These are phyloP conservation scores for Monodelphis domestica DNA, from an alignment of 2,797 vertebrate genomes.

Conservation along the genomic window DNA sequence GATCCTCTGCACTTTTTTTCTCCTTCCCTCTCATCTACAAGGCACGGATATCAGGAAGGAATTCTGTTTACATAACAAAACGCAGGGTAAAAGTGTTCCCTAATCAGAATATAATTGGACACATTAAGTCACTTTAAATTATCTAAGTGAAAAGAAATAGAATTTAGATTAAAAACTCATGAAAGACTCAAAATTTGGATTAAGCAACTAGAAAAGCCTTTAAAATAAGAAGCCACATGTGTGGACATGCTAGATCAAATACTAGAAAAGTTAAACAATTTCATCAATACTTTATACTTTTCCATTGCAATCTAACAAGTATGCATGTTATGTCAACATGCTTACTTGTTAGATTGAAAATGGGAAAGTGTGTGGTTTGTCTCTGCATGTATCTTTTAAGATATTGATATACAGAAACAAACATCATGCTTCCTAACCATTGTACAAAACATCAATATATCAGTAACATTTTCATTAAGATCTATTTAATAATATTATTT, in stretches of 20 bases:
- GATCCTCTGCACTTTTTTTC: background rate
- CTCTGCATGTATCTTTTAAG: too few relatives aligned
- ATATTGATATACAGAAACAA: background rate
- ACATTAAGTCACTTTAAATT: background rate
- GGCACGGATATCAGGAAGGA: background rate
- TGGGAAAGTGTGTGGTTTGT: too few relatives aligned
- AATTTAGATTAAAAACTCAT: background rate
- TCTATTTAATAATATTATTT: background rate
- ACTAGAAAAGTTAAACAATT: background rate
- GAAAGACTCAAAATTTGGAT: background rate
- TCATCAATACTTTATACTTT: background rate
- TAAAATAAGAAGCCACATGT: background rate
- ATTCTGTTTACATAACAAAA: background rate
- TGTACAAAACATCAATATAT: background rate
- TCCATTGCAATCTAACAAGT: background rate
- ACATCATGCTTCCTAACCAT: background rate
- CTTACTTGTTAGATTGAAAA: too few relatives aligned
- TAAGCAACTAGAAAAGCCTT: background rate
- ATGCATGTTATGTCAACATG: background rate
- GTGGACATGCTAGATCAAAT: background rate
- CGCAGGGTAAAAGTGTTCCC: background rate
- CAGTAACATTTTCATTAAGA: background rate
- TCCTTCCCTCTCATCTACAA: background rate
- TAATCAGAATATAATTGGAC: background rate
- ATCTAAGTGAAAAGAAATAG: background rate